These are phyloP conservation scores for Rhagium mordax DNA, from an alignment of 2,888 invertebrate genomes.

Conservation along the genomic window DNA sequence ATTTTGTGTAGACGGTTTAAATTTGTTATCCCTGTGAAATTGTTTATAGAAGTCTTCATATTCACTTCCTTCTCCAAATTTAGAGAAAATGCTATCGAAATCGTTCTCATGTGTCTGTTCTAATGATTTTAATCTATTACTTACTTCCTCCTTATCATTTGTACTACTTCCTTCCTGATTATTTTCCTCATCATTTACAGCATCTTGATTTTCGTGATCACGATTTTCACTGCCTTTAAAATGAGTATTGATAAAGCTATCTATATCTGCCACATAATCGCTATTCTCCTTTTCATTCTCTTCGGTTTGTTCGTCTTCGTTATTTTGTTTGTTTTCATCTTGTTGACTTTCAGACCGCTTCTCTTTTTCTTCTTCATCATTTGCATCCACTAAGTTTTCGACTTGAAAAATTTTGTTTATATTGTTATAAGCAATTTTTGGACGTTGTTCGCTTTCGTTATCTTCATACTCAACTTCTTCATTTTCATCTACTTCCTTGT, in stretches of 20 bases:
- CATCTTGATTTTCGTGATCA: conserved; percentile 41
- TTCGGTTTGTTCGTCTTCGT: conserved; percentile 32
- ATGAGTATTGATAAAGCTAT: conserved; percentile 43
- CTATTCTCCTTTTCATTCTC: conserved; percentile 37
- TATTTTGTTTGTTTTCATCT: conserved; percentile 33
- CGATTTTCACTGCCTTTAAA: conserved; percentile 40
- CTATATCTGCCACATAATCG: conserved; percentile 40
- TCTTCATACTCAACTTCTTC: conserved; percentile 29
- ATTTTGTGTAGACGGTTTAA: conserved; percentile 40
- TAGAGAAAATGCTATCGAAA: conserved; percentile 43
- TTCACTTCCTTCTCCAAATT: conserved; percentile 43
- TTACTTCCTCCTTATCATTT: not conserved
- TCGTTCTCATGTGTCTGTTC: conserved; percentile 40
- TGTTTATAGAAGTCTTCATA: conserved; percentile 45
- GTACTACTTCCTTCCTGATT: conserved; percentile 29
- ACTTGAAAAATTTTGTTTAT: conserved; percentile 46
- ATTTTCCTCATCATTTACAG: conserved; percentile 40
- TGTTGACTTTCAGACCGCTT: conserved; percentile 36
- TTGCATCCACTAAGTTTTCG: conserved; percentile 43
- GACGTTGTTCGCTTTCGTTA: conserved; percentile 34
- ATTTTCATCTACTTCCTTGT: conserved; percentile 27
- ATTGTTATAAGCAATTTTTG: conserved; percentile 39
- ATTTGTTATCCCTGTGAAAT: conserved; percentile 36
- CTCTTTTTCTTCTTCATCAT: conserved; percentile 34
- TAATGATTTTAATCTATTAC: conserved; percentile 26